A percentile compares a stretch with the other conserved stretches of the same genome.
Conservation (phyloP, 1,140 invertebrate species). For the Drosophila virilis region DNA sequence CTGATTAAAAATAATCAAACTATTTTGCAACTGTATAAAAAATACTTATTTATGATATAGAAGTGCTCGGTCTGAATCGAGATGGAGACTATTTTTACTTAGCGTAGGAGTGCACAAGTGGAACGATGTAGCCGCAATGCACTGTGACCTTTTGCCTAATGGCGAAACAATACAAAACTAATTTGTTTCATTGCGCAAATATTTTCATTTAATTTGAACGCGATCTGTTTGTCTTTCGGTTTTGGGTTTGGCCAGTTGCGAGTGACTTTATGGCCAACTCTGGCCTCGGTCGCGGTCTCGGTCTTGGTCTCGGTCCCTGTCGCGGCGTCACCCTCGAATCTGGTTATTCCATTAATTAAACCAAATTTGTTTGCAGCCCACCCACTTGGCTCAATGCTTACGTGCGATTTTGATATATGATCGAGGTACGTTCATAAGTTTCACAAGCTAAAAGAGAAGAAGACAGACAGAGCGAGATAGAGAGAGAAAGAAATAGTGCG, state of each 20-base stretch:
- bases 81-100: too few relatives aligned
- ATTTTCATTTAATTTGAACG: slow-evolving; percentile 70
- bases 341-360: slow-evolving; percentile 63
- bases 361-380: slow-evolving; percentile 56
- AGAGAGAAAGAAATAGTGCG: not conserved
- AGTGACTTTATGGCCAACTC: slow-evolving; percentile 18
- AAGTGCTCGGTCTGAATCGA: too few relatives aligned
- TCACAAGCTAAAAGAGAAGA: not conserved
- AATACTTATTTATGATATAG: too few relatives aligned
- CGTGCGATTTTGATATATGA: slow-evolving; percentile 81
- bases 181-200: slow-evolving; percentile 60
- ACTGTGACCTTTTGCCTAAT: not conserved
- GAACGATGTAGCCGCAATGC: not conserved
- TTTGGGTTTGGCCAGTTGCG: slow-evolving; percentile 11
- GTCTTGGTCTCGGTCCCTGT: not conserved
- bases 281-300: not conserved
- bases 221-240: slow-evolving; percentile 54
- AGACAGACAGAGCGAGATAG: not conserved
- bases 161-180: slow-evolving; percentile 31
- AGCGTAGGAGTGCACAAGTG: not conserved
- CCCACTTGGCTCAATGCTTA: slow-evolving; percentile 61
- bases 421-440: slow-evolving; percentile 16
- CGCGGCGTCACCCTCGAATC: not conserved
- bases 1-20: too few relatives aligned
- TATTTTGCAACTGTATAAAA: too few relatives aligned